Evolutionary conservation across 2,797 vertebrate species (phyloP).

Genomic region (Gallinago nigripennis): DNA sequence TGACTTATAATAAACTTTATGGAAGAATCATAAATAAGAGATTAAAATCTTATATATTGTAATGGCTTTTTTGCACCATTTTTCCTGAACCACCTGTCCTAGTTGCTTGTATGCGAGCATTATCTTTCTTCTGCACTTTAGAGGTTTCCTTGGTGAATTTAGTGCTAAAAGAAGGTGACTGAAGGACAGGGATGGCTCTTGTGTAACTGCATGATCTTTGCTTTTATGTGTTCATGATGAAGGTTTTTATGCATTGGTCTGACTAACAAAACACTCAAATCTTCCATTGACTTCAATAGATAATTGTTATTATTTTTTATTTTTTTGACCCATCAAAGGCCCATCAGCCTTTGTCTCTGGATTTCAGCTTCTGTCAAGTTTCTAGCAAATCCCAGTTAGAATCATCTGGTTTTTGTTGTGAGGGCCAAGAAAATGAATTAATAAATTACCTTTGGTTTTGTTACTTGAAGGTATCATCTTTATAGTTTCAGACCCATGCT

Average conservation of each 20-base stretch:
- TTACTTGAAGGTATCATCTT: background rate
- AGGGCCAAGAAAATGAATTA: background rate
- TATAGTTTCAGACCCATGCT: background rate
- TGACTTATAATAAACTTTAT: constrained; percentile 68
- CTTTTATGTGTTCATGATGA: accelerated
- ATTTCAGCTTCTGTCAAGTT: background rate
- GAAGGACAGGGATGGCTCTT: background rate
- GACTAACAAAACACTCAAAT: accelerated
- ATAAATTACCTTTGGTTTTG: background rate
- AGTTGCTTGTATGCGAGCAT: background rate
- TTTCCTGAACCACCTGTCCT: constrained; percentile 45
- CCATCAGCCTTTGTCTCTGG: background rate
- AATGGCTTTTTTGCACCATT: background rate
- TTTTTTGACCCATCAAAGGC: background rate
- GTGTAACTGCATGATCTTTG: accelerated
- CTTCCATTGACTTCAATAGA: background rate
- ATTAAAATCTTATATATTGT: constrained; percentile 42
- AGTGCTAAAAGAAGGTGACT: background rate
- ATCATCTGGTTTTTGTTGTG: background rate
- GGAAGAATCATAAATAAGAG: constrained; percentile 52
- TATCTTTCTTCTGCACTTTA: background rate
- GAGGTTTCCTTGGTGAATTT: background rate
- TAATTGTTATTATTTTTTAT: background rate
- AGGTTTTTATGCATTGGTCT: background rate
- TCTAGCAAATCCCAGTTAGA: background rate